Evolutionary conservation across 2,113 vertebrate species (phyloP), one percentile per base, ranked within the genome.

Genomic region (Arizona elegans): DNA sequence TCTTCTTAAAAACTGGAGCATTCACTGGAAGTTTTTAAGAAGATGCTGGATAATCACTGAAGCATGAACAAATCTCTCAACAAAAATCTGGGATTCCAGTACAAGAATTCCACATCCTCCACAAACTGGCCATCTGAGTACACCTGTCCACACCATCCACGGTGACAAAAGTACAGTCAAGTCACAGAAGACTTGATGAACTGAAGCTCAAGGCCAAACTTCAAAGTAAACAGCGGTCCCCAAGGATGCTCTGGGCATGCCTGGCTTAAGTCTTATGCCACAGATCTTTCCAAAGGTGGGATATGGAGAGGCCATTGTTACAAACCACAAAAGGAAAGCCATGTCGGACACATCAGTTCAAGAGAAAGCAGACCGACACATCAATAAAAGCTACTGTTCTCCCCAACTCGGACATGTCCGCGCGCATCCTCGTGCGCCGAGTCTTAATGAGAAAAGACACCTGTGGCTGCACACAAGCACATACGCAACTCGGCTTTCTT

Each of bases 401-500:
- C 26, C 0, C 38, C 0, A 4, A 26, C 21, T 52, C 43, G 6
- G n/a, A 81, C 7, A 33, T 0, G 1, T 0, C 2, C 58, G 8
- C 33, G 1, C 70, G 43, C 3, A 19, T 33, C 0, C 17, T 21
- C n/a, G 0, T 38, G 47, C 9, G 3, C 19, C 4, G 8, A 43
- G 75, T 10, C 2, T 3, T 19, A 8, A 91, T 24, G n/a, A 43
- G 12, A 93, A 1, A 0, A 0, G 19, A 19, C 1, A 9, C 55
- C 11, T 3, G 7, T 2, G 15, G 7, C 3, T 0, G 1, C 0
- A 54, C 3, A 0, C 1, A 0, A 70, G 65, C 65, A 70, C 1
- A n/a, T 29, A 13, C 29, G 0, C 2, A 0, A 0, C 88, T 0
- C 0, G 15, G 33, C 0, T 0, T 0, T 0, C 97, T 96, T 97